Evolutionary conservation across 2,113 vertebrate genomes (phyloP), one percentile per base, ranked within the genome.

Genomic region (Lepidothrix coronata): DNA sequence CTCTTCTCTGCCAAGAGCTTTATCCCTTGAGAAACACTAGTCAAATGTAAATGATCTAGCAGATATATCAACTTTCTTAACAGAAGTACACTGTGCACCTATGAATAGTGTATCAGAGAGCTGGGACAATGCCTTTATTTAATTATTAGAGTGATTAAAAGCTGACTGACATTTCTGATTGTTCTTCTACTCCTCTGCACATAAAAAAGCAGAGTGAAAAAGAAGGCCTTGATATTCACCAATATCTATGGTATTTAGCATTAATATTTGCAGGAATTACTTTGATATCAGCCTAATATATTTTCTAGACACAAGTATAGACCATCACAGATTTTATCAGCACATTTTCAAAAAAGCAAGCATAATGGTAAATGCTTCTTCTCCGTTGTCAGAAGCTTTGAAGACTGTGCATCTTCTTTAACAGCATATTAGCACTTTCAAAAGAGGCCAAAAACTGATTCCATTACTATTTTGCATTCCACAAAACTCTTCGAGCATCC

Each of bases 101-200:
- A 71, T 18, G 51, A 95, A 71, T 62, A 77, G n/a, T 57, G 51
- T 35, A 70, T 81, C 63, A 77, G 51, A 87, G 46, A 74, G 31
- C 41, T 84, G 41, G 27, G 27, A 90, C 43, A 83, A 79, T 68
- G 39, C 43, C 46, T 71, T 82, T 88, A 54, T 58, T 85, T 82
- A 54, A 88, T 95, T 75, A 70, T 79, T 83, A 76, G 54, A 82
- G 30, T 65, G 35, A 88, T 67, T 85, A 91, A 65, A 93, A 95
- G 71, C 48, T 72, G 30, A 52, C 14, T 84, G 82, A 65, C 28
- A 51, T 86, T 85, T 85, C 62, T 49, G 30, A 79, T 63, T 91
- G 59, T 74, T 91, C 91, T 95, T 76, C 46, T 89, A 76, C 68
- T 94, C 55, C 78, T 88, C 58, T 76, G 43, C 44, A 75, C 27